phyloP scores from a whole-genome alignment of 2,888 invertebrate species.

The Apocheima hispidaria region DNA sequence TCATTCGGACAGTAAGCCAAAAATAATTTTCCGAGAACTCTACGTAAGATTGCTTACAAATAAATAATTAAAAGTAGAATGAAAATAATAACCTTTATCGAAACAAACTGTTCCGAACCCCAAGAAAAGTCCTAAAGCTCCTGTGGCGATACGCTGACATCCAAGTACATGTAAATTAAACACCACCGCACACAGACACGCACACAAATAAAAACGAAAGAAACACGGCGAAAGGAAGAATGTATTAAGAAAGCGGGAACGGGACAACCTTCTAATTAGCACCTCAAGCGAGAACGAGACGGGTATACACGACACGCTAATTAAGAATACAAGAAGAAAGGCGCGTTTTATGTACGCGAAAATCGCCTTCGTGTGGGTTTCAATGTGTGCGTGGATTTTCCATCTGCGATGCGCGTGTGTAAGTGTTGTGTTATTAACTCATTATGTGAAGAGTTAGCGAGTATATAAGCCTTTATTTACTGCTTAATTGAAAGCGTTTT shows the following conservation, averaged over 20 bases:
- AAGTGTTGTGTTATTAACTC: slow-evolving; percentile 82
- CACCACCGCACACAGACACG: slow-evolving; percentile 85
- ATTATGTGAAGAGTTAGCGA: slow-evolving; percentile 83
- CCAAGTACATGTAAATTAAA: slow-evolving; percentile 86
- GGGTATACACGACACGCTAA: slow-evolving; percentile 84
- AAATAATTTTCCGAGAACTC: not conserved
- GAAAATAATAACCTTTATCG: no score
- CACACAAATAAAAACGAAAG: slow-evolving; percentile 86
- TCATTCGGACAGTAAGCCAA: not conserved
- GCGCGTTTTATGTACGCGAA: slow-evolving; percentile 84
- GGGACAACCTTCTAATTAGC: slow-evolving; percentile 83
- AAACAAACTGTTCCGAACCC: not conserved
- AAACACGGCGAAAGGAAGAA: slow-evolving; percentile 86
- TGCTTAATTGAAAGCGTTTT: slow-evolving; percentile 84
- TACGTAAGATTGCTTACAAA: not conserved
- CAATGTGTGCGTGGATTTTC: slow-evolving; percentile 67
- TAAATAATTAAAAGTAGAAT: not conserved
- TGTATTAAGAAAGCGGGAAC: slow-evolving; percentile 86
- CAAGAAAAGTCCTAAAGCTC: slow-evolving; percentile 23
- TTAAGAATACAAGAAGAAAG: slow-evolving; percentile 90
- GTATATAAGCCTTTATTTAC: slow-evolving; percentile 82
- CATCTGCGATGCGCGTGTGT: slow-evolving; percentile 69
- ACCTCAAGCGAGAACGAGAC: slow-evolving; percentile 76
- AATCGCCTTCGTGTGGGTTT: slow-evolving; percentile 61
- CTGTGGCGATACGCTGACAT: slow-evolving; percentile 76